Conservation (phyloP, 2,113 vertebrate species). For the Lynx canadensis region DNA sequence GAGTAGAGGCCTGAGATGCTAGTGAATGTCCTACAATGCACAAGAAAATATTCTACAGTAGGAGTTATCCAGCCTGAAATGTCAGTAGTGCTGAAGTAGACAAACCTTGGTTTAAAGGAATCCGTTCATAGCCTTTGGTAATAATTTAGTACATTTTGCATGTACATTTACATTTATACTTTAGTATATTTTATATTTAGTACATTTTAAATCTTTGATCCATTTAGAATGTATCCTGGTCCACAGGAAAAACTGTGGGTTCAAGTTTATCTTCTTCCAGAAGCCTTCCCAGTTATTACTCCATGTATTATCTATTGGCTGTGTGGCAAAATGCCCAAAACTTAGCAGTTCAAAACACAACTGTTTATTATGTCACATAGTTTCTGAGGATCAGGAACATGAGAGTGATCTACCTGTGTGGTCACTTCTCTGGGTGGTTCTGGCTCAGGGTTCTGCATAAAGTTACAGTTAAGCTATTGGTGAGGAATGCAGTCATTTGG, state of each 20-base stretch:
- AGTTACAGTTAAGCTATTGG: not conserved
- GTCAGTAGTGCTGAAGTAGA: not conserved
- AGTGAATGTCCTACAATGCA: not conserved
- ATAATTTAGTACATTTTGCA: not conserved
- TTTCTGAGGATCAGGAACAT: not conserved
- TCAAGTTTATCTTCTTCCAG: not conserved
- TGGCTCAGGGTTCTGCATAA: not conserved
- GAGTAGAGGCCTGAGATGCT: not conserved
- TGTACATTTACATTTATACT: not conserved
- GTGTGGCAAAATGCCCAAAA: not conserved
- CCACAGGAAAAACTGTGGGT: not conserved
- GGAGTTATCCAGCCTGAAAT: not conserved
- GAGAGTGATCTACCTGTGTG: not conserved
- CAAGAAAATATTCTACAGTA: not conserved
- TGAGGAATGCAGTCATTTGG: not conserved
- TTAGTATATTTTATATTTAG: not conserved
- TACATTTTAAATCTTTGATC: not conserved
- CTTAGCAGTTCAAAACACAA: not conserved
- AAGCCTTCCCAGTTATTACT: not conserved
- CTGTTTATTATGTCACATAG: not conserved
- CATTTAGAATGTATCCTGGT: not conserved
- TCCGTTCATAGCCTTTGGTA: not conserved
- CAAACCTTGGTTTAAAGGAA: not conserved
- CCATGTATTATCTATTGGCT: not conserved
- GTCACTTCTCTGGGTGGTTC: not conserved